Evolutionary conservation across 2,113 vertebrate species (phyloP).

Genomic region (Brachionichthys hirsutus): DNA sequence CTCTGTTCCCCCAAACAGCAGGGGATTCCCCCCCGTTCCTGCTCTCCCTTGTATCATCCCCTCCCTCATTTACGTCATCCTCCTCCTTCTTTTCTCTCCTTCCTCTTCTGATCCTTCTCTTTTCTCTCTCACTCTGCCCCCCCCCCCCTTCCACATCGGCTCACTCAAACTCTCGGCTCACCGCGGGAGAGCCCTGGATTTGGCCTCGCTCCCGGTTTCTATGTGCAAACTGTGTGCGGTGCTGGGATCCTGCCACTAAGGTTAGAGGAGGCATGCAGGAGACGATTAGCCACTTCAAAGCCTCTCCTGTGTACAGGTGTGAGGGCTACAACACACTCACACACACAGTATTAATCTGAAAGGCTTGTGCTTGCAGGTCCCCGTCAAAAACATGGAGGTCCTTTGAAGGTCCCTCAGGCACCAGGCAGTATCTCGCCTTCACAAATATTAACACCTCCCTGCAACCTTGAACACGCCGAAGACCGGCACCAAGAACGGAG

Average conservation of each 20-base stretch:
- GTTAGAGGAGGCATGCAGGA: constrained; percentile 39
- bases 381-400: constrained; percentile 29
- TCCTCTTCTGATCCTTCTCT: background rate
- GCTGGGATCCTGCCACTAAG: constrained; percentile 26
- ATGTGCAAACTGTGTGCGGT: constrained; percentile 34
- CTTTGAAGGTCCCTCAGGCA: constrained; percentile 39
- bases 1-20: constrained; percentile 56
- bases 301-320: constrained; percentile 51
- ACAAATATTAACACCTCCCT: constrained; percentile 41
- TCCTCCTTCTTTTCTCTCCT: background rate
- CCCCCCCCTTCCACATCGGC: constrained; percentile 6
- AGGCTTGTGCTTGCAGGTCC: constrained; percentile 27
- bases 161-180: constrained; percentile 19
- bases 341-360: constrained; percentile 19
- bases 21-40: constrained; percentile 29
- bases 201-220: constrained; percentile 24
- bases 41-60: constrained; percentile 11
- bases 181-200: constrained; percentile 26
- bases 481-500: background rate
- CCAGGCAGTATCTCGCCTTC: constrained; percentile 13
- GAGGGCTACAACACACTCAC: constrained; percentile 28
- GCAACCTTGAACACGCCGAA: constrained; percentile 7
- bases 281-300: constrained; percentile 66
- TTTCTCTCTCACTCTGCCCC: background rate
- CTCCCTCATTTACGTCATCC: constrained; percentile 12